Evolutionary conservation across 2,888 invertebrate genomes (phyloP), one percentile per base, ranked within the genome.

Genomic region (Gortyna flavago): DNA sequence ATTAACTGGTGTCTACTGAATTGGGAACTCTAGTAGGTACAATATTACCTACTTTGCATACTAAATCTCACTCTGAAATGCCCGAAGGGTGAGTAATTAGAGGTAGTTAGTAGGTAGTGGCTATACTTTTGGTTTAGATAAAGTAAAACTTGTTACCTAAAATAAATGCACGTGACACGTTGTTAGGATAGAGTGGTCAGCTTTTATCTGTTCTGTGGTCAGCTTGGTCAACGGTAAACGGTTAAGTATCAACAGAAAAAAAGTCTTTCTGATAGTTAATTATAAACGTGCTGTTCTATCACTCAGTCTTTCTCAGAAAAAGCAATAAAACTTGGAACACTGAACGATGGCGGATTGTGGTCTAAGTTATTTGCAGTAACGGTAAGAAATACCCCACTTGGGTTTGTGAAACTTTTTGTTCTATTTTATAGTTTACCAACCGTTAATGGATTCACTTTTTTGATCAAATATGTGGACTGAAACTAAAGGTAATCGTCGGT

Each of bases 351-450:
- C 65, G 29, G 16, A 25, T 32, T 61, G 59, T 48, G 57, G 57
- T 66, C 61, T 25, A n/a, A 11, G 75, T 81, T 79, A 38, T 81
- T 75, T 66, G 65, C 69, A 66, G 18, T 70, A 81, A 76, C 82
- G n/a, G 82, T 80, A 29, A 81, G 59, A 9, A n/a, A 29, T 59
- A 32, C 32, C 13, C 29, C 48, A 35, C 80, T 73, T 38, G 4
- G 11, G 9, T 65, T 16, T 16, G 16, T 32, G 1, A 48, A 64
- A 51, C 18, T 59, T 65, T 65, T 67, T 29, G 29, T 35, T 66
- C 44, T 29, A 51, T 48, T 16, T 32, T 7, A 64, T 29, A 59
- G n/a, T 25, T 32, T n/a, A 32, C 8, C 35, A 9, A 75, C 48
- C 38, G 61, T 61, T 38, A 48, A 5, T n/a, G 18, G n/a, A 48